Conservation (phyloP, 2,797 vertebrate species). For the Periophthalmus magnuspinnatus region DNA sequence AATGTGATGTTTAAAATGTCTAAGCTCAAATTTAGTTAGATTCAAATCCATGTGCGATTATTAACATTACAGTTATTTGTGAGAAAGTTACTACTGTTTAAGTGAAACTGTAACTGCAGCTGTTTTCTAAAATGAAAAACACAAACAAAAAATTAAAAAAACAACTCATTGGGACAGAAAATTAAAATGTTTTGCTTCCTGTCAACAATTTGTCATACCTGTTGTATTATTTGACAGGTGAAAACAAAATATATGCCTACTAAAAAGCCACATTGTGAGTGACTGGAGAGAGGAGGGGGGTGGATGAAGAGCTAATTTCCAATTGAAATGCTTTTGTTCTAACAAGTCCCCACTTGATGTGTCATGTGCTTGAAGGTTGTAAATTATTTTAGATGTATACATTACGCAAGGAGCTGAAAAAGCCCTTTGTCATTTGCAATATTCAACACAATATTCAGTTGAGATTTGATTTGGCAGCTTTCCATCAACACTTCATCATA, state of each 20-base stretch:
- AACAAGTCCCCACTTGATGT: slow-evolving; percentile 5
- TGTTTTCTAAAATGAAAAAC: too few relatives aligned
- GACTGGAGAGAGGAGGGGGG: not conserved
- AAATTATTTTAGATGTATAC: not conserved
- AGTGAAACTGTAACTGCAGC: too few relatives aligned
- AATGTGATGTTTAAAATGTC: not conserved
- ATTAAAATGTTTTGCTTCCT: too few relatives aligned
- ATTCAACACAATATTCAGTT: slow-evolving; percentile 16
- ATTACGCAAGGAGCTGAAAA: slow-evolving; percentile 11
- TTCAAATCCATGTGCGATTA: not conserved
- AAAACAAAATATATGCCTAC: not conserved
- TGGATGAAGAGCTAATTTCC: slow-evolving; percentile 2
- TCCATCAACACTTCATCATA: slow-evolving; percentile 5
- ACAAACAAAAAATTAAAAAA: too few relatives aligned
- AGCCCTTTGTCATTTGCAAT: slow-evolving; percentile 19
- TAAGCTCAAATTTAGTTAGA: not conserved
- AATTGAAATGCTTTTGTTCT: slow-evolving; percentile 3
- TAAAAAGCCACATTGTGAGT: not conserved
- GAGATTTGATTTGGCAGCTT: slow-evolving; percentile 23
- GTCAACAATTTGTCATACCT: too few relatives aligned
- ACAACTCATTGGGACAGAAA: too few relatives aligned
- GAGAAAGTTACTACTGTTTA: too few relatives aligned
- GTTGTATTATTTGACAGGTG: not conserved
- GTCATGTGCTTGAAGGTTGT: slow-evolving; percentile 5
- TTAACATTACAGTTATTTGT: too few relatives aligned